Base-by-base conservation (phyloP, 2,888 invertebrate species). In the Trypoxylon attenuatum region DNA sequence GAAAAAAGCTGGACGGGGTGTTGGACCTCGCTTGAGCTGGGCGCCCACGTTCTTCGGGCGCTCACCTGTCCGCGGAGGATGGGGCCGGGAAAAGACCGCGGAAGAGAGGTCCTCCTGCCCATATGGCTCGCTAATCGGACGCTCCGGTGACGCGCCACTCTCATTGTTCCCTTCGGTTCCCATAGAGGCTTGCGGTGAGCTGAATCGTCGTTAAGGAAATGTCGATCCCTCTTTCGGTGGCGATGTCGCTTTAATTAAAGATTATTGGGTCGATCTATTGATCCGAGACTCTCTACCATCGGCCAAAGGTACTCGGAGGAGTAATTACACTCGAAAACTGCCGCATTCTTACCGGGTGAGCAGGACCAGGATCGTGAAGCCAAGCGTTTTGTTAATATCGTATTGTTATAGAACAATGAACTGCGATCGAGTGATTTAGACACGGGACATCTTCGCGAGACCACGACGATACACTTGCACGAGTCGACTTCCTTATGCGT, bases 1-100 rank as follows among this genome's bases (percentile, higher is more conserved):
- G 76, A 77, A 82, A 81, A 78, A 80, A 76, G 25, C 54, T 53
- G 38, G 18, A 59, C 58, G 60, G 10, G n/a, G 13, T 33, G n/a
- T 10, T 13, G 33, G 13, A 33, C n/a, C 45, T 61, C 64, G 45
- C 6, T 43, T 23, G 8, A 18, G 18, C 29, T 56, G 25, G 41
- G 13, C 25, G 22, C n/a, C 13, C 19, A 42, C 43, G 52, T 57
- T 33, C 46, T 18, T 16, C 45, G 25, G 5, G 25, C 13, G 13
- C 33, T 33, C 33, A 33, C 33, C 33, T 33, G 33, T 33, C 33
- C 33, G 13, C 33, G n/a, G n/a, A 23, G 33, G 19, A 47, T 10
- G 47, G 47, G 18, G 33, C 18, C 16, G 47, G 29, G 18, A 47
- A 46, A 27, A 33, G 47, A 25, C 19, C 19, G 21, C 8, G 47